phyloP scores from a whole-genome alignment of 2,888 invertebrate species.

The Cenopis cana region DNA sequence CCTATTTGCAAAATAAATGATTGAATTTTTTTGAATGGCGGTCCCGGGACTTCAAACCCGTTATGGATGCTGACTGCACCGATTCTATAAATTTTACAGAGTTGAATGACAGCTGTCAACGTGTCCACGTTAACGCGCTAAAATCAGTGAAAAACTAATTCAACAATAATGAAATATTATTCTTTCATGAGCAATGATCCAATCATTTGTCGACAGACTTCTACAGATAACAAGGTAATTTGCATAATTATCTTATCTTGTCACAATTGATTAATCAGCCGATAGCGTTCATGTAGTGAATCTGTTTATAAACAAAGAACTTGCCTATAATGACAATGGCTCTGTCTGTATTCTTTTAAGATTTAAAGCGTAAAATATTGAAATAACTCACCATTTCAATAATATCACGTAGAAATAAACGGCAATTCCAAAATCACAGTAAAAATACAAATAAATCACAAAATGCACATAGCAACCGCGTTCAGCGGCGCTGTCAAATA shows the following conservation, averaged over 20 bases:
- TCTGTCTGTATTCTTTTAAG: background rate
- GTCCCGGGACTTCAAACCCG: too few relatives aligned
- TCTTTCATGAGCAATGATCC: background rate
- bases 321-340: slow-evolving; percentile 2
- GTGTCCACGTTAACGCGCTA: too few relatives aligned
- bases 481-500: slow-evolving; percentile 31
- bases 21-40: too few relatives aligned
- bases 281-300: background rate
- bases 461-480: slow-evolving; percentile 39
- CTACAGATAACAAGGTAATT: slow-evolving; percentile 17
- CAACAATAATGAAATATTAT: background rate
- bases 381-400: slow-evolving; percentile 32
- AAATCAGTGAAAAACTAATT: background rate
- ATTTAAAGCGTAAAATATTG: background rate
- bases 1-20: too few relatives aligned
- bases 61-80: too few relatives aligned
- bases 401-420: slow-evolving; percentile 18
- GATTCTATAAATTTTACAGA: too few relatives aligned
- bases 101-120: too few relatives aligned
- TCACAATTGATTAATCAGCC: background rate
- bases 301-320: slow-evolving; percentile 23
- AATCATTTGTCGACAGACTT: background rate
- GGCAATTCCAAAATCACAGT: slow-evolving; percentile 33
- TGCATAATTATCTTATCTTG: slow-evolving; percentile 35
- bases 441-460: slow-evolving; percentile 37